Percentiles rank a stretch among this genome's conserved stretches.
phyloP scores from a whole-genome alignment of 2,113 vertebrate species.

The Psammodynastes pulverulentus region DNA sequence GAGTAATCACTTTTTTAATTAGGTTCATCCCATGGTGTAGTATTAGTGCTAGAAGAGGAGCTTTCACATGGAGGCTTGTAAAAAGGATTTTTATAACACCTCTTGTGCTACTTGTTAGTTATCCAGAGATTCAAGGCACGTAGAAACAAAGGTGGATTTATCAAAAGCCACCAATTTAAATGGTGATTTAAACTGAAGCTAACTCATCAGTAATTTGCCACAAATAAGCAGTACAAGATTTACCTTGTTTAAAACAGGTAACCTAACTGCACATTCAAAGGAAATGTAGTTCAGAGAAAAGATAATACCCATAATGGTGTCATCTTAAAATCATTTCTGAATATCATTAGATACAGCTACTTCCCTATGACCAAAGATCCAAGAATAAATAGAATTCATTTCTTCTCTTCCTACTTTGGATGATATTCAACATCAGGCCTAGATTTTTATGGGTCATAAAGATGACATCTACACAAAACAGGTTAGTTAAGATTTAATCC shows the following conservation, averaged over 20 bases:
- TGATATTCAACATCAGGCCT: not conserved
- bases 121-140: not conserved
- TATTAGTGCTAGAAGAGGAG: not conserved
- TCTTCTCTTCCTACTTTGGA: not conserved
- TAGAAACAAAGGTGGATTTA: not conserved
- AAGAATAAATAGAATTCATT: not conserved
- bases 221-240: not conserved
- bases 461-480: not conserved
- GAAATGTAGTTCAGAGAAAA: not conserved
- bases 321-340: not conserved
- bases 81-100: not conserved
- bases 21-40: not conserved
- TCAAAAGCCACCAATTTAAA: not conserved
- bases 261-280: not conserved
- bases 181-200: not conserved
- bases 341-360: not conserved
- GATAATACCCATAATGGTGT: not conserved
- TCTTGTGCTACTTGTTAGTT: not conserved
- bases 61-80: not conserved
- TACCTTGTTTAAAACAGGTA: not conserved
- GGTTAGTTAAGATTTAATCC: not conserved
- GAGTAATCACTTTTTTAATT: slow-evolving; percentile 25
- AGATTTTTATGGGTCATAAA: not conserved
- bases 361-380: not conserved
- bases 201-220: not conserved